Evolutionary conservation across 2,113 vertebrate species (phyloP).

Genomic region (Calidris pygmaea): DNA sequence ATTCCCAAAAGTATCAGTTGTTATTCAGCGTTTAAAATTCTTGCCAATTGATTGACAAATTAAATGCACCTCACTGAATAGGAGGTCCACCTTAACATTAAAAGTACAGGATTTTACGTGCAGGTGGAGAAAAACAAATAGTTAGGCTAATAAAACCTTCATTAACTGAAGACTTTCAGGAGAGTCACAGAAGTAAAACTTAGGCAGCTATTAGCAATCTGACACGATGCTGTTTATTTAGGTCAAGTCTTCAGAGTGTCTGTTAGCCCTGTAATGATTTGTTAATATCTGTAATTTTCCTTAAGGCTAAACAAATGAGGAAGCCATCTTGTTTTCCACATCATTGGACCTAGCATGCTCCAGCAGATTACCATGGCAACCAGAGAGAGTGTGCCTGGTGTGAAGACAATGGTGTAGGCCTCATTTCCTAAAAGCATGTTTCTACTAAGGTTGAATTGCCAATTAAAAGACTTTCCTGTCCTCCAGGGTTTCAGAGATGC

Average conservation of each 20-base stretch:
- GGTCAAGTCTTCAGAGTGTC: slow-evolving; percentile 44
- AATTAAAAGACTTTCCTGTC: slow-evolving; percentile 73
- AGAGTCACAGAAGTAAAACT: slow-evolving; percentile 10
- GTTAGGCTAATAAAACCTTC: not conserved
- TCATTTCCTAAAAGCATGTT: slow-evolving; percentile 74
- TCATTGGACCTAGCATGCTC: slow-evolving; percentile 66
- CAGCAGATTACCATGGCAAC: slow-evolving; percentile 76
- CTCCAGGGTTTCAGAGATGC: slow-evolving; percentile 60
- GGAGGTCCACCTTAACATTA: not conserved
- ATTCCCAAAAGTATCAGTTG: not conserved
- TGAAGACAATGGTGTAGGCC: slow-evolving; percentile 67
- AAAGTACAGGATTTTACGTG: not conserved
- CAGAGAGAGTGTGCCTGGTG: slow-evolving; percentile 48
- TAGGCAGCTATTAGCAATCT: slow-evolving; percentile 21
- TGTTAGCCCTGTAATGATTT: slow-evolving; percentile 62
- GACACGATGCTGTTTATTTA: slow-evolving; percentile 27
- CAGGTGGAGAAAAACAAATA: slow-evolving; percentile 11
- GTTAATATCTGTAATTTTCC: slow-evolving; percentile 75
- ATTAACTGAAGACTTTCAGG: not conserved
- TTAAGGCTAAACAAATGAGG: slow-evolving; percentile 75
- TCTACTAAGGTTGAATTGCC: slow-evolving; percentile 68
- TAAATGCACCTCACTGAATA: not conserved
- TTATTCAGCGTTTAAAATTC: not conserved
- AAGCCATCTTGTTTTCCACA: slow-evolving; percentile 80
- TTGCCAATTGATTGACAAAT: not conserved